Evolutionary conservation across 2,113 vertebrate genomes (phyloP), one percentile per base, ranked within the genome.

Genomic region (Sclerurus mexicanus): DNA sequence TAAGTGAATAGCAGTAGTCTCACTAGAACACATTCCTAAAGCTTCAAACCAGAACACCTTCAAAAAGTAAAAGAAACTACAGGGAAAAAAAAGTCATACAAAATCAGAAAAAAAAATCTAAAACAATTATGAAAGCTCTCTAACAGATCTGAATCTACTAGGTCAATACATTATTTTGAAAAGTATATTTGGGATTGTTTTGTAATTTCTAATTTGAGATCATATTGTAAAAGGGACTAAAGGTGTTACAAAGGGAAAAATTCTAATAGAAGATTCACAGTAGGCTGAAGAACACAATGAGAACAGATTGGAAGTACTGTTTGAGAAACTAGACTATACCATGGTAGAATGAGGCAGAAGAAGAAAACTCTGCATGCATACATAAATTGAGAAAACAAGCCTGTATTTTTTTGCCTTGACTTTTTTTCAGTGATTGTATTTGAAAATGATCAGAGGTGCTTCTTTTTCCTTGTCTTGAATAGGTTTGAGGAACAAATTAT

Each of bases 401-500:
- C 12, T 87, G 10, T 42, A n/a, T 67, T 17, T 89, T 49, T 94
- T 93, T 30, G 10, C 37, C 90, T 83, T 91, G 31, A 50, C 27
- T 78, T 89, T 85, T 84, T 73, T n/a, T 28, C 31, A 64, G 23
- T 64, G 14, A 55, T 71, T 82, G 20, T 20, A 30, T 78, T 81
- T 91, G 27, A 40, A 82, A 94, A 89, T 4, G 2, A 82, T 72
- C 44, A 87, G 56, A 91, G 42, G 4, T 12, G 13, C 4, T 44
- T 77, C n/a, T 84, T 46, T 31, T 27, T 30, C 49, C 16, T 74
- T 58, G 44, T 63, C 12, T 72, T 68, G 5, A 64, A 87, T 68
- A 60, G 73, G 74, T 95, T 85, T 82, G 35, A 89, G 85, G 85
- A 40, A 85, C 30, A 96, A 87, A 75, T 95, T 91, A 72, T 82